Evolutionary conservation across 2,113 vertebrate species (phyloP).

Genomic region (Euleptes europaea): DNA sequence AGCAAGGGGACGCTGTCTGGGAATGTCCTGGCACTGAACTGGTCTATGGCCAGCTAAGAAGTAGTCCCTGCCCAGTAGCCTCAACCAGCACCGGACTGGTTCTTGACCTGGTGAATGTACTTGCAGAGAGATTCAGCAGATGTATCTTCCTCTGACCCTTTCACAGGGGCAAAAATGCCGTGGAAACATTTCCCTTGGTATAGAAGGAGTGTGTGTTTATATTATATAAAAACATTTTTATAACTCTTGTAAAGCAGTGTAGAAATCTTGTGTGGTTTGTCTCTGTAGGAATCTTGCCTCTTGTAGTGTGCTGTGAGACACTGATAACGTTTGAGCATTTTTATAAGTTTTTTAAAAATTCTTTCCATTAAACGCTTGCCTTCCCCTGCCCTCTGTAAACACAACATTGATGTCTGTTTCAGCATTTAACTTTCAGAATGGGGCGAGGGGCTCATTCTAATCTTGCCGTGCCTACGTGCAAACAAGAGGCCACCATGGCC

Average conservation of each 20-base stretch:
- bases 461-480: not conserved
- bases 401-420: not conserved
- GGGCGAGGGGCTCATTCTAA: not conserved
- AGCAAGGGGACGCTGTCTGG: not conserved
- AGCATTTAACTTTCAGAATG: not conserved
- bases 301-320: not conserved
- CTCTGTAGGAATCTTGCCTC: not conserved
- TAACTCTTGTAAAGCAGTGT: not conserved
- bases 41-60: not conserved
- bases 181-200: not conserved
- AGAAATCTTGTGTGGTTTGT: not conserved
- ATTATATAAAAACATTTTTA: not conserved
- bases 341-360: not conserved
- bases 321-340: not conserved
- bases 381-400: not conserved
- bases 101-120: not conserved
- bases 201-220: not conserved
- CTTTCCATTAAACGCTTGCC: not conserved
- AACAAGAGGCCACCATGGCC: not conserved
- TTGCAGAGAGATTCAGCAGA: not conserved
- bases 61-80: not conserved
- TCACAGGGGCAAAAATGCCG: not conserved
- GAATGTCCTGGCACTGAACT: not conserved
- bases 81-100: not conserved
- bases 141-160: not conserved